Evolutionary conservation across 1,140 invertebrate species (phyloP), one percentile per base, ranked within the genome.

Genomic region (Ceratitis capitata): DNA sequence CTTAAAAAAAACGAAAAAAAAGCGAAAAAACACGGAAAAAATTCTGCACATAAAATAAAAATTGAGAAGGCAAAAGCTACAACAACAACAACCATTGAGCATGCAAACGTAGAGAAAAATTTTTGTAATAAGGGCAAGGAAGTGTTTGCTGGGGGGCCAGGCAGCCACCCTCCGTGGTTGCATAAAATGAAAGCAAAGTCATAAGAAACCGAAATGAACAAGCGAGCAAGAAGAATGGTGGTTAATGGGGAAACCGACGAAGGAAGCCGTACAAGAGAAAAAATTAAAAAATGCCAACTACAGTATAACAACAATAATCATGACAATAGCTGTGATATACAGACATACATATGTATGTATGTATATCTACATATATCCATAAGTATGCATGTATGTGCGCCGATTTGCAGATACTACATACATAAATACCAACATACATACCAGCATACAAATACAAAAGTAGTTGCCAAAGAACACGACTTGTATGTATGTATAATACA

Each of bases 261-360:
- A 83, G 82, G 82, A 83, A 83, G 82, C 82, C 82, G n/a, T 58
- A 83, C 82, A 83, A 83, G 53, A 51, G 82, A 83, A 83, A 58
- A 83, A 83, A 58, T 51, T 51, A 35, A 83, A 58, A 83, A 58
- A 58, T 53, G 82, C 82, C 47, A 83, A 83, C 82, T 51, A 53
- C 82, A 83, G 47, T 51, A 83, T 58, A 83, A 58, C 82, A 83
- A 58, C 82, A 83, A 83, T 58, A 83, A 83, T 58, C 47, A 53
- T 58, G 82, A 83, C 82, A 58, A 83, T 58, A 83, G 53, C 82
- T 53, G 53, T 53, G 35, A 83, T 58, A 83, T 83, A 19, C 35
- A 42, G 3, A 47, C 16, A 16, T 42, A 29, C 9, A 26, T n/a
- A 61, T 61, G 56, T 61, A 6, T 61, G 56, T 61, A 61, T 61